A percentile compares a stretch with the other conserved stretches of the same genome.
These are phyloP conservation scores for Heterochromis multidens DNA, from an alignment of 2,113 vertebrate genomes.

Conservation along the genomic window DNA sequence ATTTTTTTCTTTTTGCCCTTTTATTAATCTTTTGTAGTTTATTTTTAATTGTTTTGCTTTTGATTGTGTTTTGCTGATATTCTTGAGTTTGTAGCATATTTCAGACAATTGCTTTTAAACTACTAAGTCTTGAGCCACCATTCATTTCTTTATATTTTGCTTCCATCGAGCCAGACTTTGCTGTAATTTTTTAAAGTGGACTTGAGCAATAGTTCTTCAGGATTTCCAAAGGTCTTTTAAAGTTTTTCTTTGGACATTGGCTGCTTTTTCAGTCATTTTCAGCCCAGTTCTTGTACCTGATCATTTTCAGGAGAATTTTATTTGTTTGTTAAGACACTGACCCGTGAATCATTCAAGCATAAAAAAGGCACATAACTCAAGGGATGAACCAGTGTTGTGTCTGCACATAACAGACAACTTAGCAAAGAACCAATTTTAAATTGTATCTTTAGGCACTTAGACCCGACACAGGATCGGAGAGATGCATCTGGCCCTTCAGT, in stretches of 20 bases:
- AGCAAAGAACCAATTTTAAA: too few relatives aligned
- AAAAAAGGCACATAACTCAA: neutral
- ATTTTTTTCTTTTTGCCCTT: neutral
- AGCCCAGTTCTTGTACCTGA: neutral
- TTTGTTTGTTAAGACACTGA: neutral
- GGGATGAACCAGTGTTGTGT: neutral
- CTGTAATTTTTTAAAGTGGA: neutral
- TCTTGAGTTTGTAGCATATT: neutral
- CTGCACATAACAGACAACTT: neutral
- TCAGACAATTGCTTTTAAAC: neutral
- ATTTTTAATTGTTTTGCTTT: neutral
- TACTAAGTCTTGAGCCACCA: neutral
- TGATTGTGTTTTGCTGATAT: neutral
- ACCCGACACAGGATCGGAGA: neutral
- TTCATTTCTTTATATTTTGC: neutral
- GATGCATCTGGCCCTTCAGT: neutral
- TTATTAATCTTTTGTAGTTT: neutral
- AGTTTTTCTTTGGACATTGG: neutral
- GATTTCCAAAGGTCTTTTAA: neutral
- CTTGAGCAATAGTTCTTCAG: neutral
- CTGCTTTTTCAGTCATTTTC: neutral
- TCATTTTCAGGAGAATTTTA: neutral
- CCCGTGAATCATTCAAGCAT: neutral
- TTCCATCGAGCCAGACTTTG: rapidly evolving
- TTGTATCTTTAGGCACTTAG: neutral